Conservation (phyloP, 64 coral and sea anemone genomes). For the Catalaphyllia jardinei region DNA sequence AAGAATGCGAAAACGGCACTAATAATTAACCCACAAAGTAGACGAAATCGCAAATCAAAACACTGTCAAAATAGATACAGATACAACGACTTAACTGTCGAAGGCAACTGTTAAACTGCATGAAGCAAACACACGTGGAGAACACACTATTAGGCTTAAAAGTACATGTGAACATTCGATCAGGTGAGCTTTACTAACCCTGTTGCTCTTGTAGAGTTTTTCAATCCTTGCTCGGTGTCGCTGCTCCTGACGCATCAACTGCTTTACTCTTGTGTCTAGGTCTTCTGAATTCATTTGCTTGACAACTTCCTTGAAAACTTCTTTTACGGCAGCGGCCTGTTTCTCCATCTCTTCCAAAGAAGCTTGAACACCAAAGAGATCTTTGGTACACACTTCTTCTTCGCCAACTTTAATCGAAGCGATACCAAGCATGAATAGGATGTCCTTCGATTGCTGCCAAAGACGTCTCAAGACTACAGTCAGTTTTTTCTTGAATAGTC, state of each 20-base stretch:
- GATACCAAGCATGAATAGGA: neutral
- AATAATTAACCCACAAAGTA: no score
- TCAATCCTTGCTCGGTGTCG: slow-evolving; percentile 8
- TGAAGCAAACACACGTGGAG: no score
- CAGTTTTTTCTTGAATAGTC: neutral
- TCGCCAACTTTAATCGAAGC: neutral
- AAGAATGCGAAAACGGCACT: no score
- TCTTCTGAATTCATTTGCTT: neutral
- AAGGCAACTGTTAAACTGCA: no score
- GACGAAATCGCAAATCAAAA: no score
- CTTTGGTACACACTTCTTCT: neutral
- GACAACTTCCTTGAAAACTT: neutral
- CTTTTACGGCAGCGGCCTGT: neutral
- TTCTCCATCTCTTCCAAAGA: slow-evolving; percentile 2
- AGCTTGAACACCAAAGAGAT: slow-evolving; percentile 8
- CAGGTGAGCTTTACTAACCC: neutral
- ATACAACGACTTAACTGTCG: no score
- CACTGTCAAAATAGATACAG: no score
- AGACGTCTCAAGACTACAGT: neutral
- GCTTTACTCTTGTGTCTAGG: slow-evolving; percentile 12
- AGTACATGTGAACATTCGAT: no score
- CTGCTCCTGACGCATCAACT: slow-evolving; percentile 32
- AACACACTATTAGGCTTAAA: no score
- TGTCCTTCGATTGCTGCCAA: slow-evolving; percentile 5
- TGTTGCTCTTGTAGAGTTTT: neutral